These are phyloP conservation scores for Psittacula cyanocephala DNA, from an alignment of 2,113 vertebrate genomes.

Conservation along the genomic window DNA sequence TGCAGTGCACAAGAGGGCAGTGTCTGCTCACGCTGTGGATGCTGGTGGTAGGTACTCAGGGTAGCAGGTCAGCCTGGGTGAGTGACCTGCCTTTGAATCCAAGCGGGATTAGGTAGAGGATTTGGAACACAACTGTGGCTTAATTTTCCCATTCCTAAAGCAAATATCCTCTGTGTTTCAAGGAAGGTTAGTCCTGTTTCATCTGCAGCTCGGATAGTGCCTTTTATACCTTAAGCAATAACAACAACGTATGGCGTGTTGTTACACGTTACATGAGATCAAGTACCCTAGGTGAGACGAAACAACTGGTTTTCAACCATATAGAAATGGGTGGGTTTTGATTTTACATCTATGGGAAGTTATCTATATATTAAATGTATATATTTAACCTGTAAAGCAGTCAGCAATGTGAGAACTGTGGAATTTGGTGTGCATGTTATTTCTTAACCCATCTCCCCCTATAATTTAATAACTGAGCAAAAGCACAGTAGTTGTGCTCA, in stretches of 20 bases:
- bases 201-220: background rate
- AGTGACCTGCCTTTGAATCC: conserved; percentile 43
- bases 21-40: conserved; percentile 61
- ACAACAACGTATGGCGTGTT: background rate
- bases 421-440: background rate
- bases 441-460: background rate
- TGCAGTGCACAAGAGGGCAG: conserved; percentile 78
- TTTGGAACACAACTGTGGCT: background rate
- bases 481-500: background rate
- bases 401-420: background rate
- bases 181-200: conserved; percentile 3
- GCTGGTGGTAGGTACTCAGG: background rate
- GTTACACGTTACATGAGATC: background rate
- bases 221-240: conserved; percentile 22
- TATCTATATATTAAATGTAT: background rate
- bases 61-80: conserved; percentile 31
- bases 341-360: background rate
- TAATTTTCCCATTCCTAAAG: background rate
- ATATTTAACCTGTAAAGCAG: background rate
- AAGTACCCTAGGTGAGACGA: background rate
- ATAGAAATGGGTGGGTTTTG: background rate
- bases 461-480: background rate
- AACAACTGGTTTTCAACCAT: background rate
- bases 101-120: conserved; percentile 3
- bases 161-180: background rate